These are phyloP conservation scores for Meloidogyne floridensis DNA, from an alignment of 1,140 invertebrate genomes.

Conservation along the genomic window DNA sequence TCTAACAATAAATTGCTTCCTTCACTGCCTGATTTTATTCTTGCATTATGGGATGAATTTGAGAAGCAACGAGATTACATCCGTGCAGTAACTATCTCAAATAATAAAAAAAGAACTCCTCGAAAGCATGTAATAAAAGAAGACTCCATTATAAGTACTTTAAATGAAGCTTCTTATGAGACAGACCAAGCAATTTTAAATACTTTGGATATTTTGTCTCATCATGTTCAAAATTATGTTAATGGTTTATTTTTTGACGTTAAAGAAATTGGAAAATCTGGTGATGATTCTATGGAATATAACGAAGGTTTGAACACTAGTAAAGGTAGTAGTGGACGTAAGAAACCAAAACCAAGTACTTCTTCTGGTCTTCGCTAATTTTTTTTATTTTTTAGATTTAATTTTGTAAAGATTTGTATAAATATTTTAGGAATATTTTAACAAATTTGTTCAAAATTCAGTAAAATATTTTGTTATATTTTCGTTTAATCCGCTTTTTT, in stretches of 20 bases:
- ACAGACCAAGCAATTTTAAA: not conserved
- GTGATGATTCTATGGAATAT: not conserved
- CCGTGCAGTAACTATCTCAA: not conserved
- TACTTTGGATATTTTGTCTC: not conserved
- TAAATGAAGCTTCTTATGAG: slow-evolving; percentile 12
- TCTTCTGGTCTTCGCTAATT: not conserved
- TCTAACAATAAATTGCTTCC: not conserved
- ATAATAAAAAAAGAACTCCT: not conserved
- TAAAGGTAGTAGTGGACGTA: not conserved
- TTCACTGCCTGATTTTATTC: not conserved
- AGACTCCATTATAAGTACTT: not conserved
- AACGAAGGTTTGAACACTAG: not conserved
- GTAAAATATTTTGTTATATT: slow-evolving; percentile 7
- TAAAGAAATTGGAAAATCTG: not conserved
- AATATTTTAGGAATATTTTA: too few relatives aligned
- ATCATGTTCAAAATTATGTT: slow-evolving; percentile 4
- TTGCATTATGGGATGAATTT: slow-evolving; percentile 8
- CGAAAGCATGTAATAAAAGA: slow-evolving; percentile 7
- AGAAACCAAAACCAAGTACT: not conserved
- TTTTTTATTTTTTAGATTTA: too few relatives aligned
- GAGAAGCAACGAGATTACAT: not conserved
- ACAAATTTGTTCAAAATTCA: not conserved
- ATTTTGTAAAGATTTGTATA: too few relatives aligned
- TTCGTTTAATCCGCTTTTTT: not conserved
- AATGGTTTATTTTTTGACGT: not conserved